A percentile compares a stretch with the other conserved stretches of the same genome.
Evolutionary conservation across 2,888 invertebrate genomes (phyloP).

Genomic region (Onthophagus sagittarius): DNA sequence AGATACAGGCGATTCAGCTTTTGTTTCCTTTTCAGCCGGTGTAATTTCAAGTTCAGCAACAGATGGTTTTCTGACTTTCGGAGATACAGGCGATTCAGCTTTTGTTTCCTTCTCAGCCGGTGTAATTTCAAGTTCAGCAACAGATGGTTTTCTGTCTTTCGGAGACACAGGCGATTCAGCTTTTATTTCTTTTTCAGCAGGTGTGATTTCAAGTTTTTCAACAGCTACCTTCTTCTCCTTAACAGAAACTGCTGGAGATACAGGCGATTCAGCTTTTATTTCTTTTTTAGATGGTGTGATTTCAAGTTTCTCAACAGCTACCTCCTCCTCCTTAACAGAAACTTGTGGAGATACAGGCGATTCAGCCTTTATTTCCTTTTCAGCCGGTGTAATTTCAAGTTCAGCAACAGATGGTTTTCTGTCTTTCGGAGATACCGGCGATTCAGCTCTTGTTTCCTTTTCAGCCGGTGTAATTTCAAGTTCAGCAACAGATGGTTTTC

Average conservation of each 20-base stretch:
- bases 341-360: not conserved
- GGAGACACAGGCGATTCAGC: not conserved
- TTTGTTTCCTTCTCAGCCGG: not conserved
- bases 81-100: not conserved
- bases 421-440: not conserved
- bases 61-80: not conserved
- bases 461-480: not conserved
- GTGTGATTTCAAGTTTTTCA: not conserved
- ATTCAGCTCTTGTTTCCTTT: not conserved
- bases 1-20: not conserved
- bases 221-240: not conserved
- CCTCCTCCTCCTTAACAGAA: too few species aligned
- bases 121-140: not conserved
- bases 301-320: not conserved
- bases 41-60: not conserved
- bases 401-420: not conserved
- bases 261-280: not conserved
- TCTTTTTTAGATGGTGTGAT: not conserved
- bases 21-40: constrained; percentile 4
- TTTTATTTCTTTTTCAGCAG: not conserved
- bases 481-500: not conserved
- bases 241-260: not conserved
- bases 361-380: not conserved
- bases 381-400: not conserved
- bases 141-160: not conserved